phyloP scores from a whole-genome alignment of 2,888 invertebrate species.

The Drosophila demipolita region DNA sequence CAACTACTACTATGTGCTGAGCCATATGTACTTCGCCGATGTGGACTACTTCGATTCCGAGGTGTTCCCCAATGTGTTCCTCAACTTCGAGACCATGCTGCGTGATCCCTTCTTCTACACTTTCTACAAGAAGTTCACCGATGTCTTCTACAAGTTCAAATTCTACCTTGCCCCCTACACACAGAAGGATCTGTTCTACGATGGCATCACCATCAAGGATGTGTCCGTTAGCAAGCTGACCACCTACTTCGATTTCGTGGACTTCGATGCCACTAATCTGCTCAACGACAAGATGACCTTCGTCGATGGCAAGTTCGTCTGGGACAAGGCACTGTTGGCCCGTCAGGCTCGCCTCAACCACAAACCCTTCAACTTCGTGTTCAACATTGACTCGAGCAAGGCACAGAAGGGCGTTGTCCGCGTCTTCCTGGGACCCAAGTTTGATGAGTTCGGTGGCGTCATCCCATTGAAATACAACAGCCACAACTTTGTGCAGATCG shows the following conservation, averaged over 20 bases:
- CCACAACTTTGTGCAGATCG: constrained; percentile 88
- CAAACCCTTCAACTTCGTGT: constrained; percentile 87
- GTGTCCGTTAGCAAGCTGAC: constrained; percentile 88
- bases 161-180: constrained; percentile 87
- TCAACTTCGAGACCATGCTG: constrained; percentile 88
- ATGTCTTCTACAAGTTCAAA: constrained; percentile 87
- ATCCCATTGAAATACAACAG: constrained; percentile 87
- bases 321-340: constrained; percentile 85
- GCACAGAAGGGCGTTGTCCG: constrained; percentile 87
- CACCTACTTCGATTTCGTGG: constrained; percentile 90
- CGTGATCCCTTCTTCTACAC: constrained; percentile 91
- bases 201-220: constrained; percentile 88
- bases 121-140: constrained; percentile 88
- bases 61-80: constrained; percentile 86
- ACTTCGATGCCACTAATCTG: constrained; percentile 88
- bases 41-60: constrained; percentile 66
- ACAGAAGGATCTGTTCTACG: constrained; percentile 87
- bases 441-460: constrained; percentile 87
- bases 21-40: constrained; percentile 77
- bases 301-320: constrained; percentile 82
- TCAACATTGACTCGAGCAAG: constrained; percentile 87
- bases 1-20: constrained; percentile 75
- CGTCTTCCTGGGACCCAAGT: constrained; percentile 90
- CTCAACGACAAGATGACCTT: constrained; percentile 86
- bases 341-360: constrained; percentile 89